Base-by-base conservation (phyloP, 2,113 vertebrate genomes). In the Hippocampus zosterae region DNA sequence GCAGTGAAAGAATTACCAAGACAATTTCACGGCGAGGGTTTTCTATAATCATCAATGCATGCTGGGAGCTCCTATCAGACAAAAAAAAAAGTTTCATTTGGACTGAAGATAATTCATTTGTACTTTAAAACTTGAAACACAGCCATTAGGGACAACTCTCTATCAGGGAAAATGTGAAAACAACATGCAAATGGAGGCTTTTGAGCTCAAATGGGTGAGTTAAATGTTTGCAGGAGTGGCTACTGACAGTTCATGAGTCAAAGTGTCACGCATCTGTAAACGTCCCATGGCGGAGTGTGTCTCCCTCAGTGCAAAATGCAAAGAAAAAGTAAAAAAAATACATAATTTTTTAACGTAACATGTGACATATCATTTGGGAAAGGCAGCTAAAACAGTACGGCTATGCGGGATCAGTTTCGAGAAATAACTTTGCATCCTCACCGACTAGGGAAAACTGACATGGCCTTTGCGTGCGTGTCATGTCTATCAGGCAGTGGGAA, bases 31-130 rank as follows among this genome's bases (percentile, higher is more conserved):
- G 81, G 84, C 73, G 76, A 87, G 85, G 84, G 81, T 85, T 29
- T 89, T 85, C 89, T 85, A 89, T 90, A 89, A 88, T 89, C 83
- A 89, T 88, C 88, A 88, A 84, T 83, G 85, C 89, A 89, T 88
- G 88, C 87, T 88, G 88, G 75, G 85, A 89, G 75, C 75, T 81
- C 74, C 77, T 86, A 90, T 88, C 85, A 84, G 80, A 86, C 75
- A 33, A 33, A 33, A 33, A 33, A 33, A 33, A 81, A 85, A 82
- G 79, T 88, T 90, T 86, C 87, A 85, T 88, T 88, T 88, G 81
- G 85, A 78, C 78, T 76, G 83, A 84, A 76, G 87, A 88, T 74
- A 87, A 88, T 88, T 88, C 78, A 87, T 89, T 89, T 87, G 89
- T 87, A 85, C 78, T 89, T 88, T 88, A 87, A 84, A 85, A 88